These are phyloP conservation scores for Lacanobia oleracea DNA, from an alignment of 2,888 invertebrate species.

Conservation along the genomic window DNA sequence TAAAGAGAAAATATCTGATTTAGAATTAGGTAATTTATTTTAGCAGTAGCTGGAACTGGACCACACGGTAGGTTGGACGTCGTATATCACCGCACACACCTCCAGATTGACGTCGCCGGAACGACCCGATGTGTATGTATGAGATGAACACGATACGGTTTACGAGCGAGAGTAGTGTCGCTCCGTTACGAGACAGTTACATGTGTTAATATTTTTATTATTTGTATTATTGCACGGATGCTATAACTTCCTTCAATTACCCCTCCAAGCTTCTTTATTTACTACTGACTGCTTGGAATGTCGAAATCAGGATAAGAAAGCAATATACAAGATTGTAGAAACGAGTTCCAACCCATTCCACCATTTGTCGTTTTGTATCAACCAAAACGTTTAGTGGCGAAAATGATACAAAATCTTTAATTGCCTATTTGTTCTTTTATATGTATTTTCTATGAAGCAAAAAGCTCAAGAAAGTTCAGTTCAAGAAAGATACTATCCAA, in stretches of 20 bases:
- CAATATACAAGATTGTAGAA: neutral
- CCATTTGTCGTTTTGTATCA: too few species aligned
- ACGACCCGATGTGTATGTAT: conserved; percentile 60
- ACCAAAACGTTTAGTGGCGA: neutral
- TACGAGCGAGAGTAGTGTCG: conserved; percentile 48
- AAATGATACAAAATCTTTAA: neutral
- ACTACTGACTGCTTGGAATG: conserved; percentile 49
- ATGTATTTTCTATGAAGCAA: neutral
- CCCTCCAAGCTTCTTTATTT: conserved; percentile 64
- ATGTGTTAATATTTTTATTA: conserved; percentile 67
- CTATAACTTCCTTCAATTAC: conserved; percentile 66
- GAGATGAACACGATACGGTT: conserved; percentile 55
- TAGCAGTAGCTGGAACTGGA: neutral
- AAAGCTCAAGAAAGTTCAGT: too few species aligned
- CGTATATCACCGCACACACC: conserved; percentile 40
- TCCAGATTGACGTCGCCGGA: conserved; percentile 33
- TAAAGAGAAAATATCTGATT: conserved; percentile 12
- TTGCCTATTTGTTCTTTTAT: neutral
- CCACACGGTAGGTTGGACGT: neutral
- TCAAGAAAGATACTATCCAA: neutral
- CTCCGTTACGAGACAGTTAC: conserved; percentile 46
- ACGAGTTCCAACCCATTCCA: neutral
- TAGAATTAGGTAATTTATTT: conserved; percentile 1
- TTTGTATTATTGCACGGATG: conserved; percentile 63
- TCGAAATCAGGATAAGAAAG: conserved; percentile 45